phyloP scores from a whole-genome alignment of 2,888 invertebrate species.

The Catocala fraxini region DNA sequence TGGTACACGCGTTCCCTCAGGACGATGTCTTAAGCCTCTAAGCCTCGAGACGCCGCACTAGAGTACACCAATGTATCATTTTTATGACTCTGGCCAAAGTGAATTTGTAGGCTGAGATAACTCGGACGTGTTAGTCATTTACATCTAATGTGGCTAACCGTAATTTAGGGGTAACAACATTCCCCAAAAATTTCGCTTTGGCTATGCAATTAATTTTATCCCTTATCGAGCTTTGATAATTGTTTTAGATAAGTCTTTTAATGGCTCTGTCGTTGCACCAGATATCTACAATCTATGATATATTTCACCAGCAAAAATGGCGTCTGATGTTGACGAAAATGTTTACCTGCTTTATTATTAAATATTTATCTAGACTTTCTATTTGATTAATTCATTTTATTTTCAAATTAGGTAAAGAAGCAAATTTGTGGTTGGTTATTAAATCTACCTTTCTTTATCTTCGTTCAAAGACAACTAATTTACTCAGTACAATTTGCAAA shows the following conservation, averaged over 20 bases:
- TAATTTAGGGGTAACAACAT: slow-evolving; percentile 48
- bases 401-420: background rate
- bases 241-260: slow-evolving; percentile 47
- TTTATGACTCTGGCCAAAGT: slow-evolving; percentile 82
- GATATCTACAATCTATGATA: slow-evolving; percentile 38
- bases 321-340: background rate
- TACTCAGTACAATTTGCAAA: background rate
- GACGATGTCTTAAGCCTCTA: slow-evolving; percentile 65
- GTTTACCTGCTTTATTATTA: background rate
- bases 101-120: slow-evolving; percentile 83
- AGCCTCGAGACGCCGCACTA: slow-evolving; percentile 70
- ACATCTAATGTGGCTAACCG: slow-evolving; percentile 64
- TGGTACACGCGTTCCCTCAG: slow-evolving; percentile 67
- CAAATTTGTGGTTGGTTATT: background rate
- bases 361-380: background rate
- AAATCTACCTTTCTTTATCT: background rate
- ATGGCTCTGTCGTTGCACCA: slow-evolving; percentile 32
- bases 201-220: slow-evolving; percentile 46
- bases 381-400: background rate
- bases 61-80: slow-evolving; percentile 81
- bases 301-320: slow-evolving; percentile 18
- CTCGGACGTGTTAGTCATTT: slow-evolving; percentile 80
- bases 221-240: slow-evolving; percentile 49
- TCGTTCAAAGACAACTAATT: background rate
- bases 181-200: slow-evolving; percentile 40